Conservation (phyloP, 1,140 invertebrate genomes). For the Zophobas morio region DNA sequence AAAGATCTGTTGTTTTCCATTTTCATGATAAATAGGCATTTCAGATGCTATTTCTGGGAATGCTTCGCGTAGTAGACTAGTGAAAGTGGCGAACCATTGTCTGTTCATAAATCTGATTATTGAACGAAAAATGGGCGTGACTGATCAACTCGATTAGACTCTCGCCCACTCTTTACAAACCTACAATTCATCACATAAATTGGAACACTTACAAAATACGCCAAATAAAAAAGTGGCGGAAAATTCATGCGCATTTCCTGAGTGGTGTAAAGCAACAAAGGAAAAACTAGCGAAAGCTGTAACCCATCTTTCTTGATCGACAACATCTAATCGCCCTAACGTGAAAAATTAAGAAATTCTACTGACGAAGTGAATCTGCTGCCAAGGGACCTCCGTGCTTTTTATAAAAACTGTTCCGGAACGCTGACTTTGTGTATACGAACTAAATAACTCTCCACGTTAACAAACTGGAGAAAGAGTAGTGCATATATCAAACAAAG, state of each 20-base stretch:
- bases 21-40: slow-evolving; percentile 29
- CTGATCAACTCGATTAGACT: slow-evolving; percentile 2
- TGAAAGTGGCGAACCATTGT: slow-evolving; percentile 4
- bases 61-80: slow-evolving; percentile 11
- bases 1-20: slow-evolving; percentile 33
- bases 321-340: slow-evolving; percentile 18
- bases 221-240: no score
- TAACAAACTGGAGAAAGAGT: neutral
- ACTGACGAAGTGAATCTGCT: slow-evolving; percentile 30
- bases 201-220: no score
- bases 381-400: slow-evolving; percentile 18
- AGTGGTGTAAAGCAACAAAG: neutral
- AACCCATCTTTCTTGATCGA: slow-evolving; percentile 17
- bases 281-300: neutral
- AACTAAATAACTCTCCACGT: neutral
- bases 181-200: neutral
- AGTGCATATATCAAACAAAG: neutral
- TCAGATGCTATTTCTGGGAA: slow-evolving; percentile 18
- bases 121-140: neutral
- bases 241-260: no score
- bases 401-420: slow-evolving; percentile 9
- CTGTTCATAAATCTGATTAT: slow-evolving; percentile 15
- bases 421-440: neutral
- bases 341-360: slow-evolving; percentile 36
- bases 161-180: neutral